Percentiles rank a stretch among this genome's conserved stretches.
Evolutionary conservation across 2,113 vertebrate species (phyloP).

Genomic region (Prochilodus magdalenae): DNA sequence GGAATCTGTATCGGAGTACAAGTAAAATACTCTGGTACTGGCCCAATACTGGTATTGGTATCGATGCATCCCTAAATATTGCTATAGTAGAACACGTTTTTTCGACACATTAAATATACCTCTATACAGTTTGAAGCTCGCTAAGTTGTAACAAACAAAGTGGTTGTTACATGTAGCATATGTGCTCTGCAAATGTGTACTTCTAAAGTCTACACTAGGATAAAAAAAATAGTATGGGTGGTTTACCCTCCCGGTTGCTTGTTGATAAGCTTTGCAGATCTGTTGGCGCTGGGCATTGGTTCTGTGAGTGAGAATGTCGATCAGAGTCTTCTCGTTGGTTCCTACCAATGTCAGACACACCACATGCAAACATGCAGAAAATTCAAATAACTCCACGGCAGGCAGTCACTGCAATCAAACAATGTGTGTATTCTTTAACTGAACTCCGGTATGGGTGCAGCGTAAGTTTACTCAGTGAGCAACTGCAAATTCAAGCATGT

Average conservation of each 20-base stretch:
- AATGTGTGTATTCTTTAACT: not conserved
- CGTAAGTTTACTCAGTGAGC: conserved; percentile 23
- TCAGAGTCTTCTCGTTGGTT: conserved; percentile 81
- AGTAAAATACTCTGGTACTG: too few species aligned
- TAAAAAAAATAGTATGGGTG: too few species aligned
- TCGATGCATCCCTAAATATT: too few species aligned
- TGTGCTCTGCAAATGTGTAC: too few species aligned
- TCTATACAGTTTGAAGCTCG: too few species aligned
- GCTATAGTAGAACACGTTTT: too few species aligned
- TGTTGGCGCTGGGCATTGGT: conserved; percentile 83
- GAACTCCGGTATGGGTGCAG: not conserved
- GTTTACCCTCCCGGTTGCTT: conserved; percentile 78
- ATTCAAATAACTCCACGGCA: not conserved
- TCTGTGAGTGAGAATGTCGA: conserved; percentile 83
- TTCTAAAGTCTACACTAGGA: too few species aligned
- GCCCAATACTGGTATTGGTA: too few species aligned
- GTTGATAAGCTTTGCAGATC: conserved; percentile 79
- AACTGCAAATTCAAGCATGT: not conserved
- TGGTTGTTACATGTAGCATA: too few species aligned
- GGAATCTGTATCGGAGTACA: too few species aligned
- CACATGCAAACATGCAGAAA: conserved; percentile 39
- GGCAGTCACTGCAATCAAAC: not conserved
- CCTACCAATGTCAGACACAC: conserved; percentile 66
- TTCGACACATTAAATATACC: too few species aligned
- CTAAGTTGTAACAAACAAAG: too few species aligned